phyloP scores from a whole-genome alignment of 2,113 vertebrate genomes.

The Neodon shergylaensis region DNA sequence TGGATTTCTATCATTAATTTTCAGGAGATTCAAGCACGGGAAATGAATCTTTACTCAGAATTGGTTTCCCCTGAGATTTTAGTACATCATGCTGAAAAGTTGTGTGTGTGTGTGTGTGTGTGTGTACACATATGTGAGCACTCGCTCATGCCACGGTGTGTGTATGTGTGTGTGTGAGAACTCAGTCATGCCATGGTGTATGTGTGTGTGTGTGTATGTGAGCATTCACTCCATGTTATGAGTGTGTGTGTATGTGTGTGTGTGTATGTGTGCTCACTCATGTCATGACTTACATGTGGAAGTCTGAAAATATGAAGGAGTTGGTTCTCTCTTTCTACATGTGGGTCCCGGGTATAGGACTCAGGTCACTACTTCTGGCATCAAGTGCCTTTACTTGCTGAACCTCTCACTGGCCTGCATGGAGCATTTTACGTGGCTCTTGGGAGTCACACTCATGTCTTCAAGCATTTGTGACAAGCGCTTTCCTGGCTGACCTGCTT shows the following conservation, averaged over 20 bases:
- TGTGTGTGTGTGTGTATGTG: not conserved
- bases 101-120: not conserved
- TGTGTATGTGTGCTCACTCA: not conserved
- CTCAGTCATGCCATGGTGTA: not conserved
- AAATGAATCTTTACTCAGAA: not conserved
- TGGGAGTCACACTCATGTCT: not conserved
- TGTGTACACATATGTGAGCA: not conserved
- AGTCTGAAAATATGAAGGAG: not conserved
- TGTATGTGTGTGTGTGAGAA: not conserved
- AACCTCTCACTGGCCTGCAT: not conserved
- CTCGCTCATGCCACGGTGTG: not conserved
- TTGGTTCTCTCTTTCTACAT: not conserved
- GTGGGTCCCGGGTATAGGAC: not conserved
- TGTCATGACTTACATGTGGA: not conserved
- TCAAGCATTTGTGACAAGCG: not conserved
- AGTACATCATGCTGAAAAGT: not conserved
- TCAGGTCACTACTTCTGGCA: not conserved
- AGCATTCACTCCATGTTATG: not conserved
- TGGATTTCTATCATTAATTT: slow-evolving; percentile 8
- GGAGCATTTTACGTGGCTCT: not conserved
- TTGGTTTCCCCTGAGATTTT: slow-evolving; percentile 14
- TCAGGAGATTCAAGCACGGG: not conserved
- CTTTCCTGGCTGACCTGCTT: not conserved
- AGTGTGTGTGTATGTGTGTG: not conserved
- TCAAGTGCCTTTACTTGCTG: not conserved